These are phyloP conservation scores for Xenopus tropicalis DNA, from an alignment of 2,113 vertebrate genomes.

Conservation along the genomic window UCB_Xtro_10.0 CM004443.2:92770001-92770500, in stretches of 20 bases:
- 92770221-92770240: slow-evolving; percentile 60
- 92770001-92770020: too few relatives aligned
- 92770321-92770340: too few relatives aligned
- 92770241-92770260: too few relatives aligned
- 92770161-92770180: slow-evolving; percentile 74
- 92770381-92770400: too few relatives aligned
- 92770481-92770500: slow-evolving; percentile 87
- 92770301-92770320: too few relatives aligned
- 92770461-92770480: slow-evolving; percentile 91
- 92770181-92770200: slow-evolving; percentile 81
- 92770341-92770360: too few relatives aligned
- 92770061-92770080: too few relatives aligned
- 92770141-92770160: slow-evolving; percentile 80
- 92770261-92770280: too few relatives aligned
- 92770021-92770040: too few relatives aligned
- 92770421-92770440: slow-evolving; percentile 88
- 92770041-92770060: too few relatives aligned
- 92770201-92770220: slow-evolving; percentile 94
- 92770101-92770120: slow-evolving; percentile 84
- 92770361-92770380: too few relatives aligned
- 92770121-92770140: slow-evolving; percentile 87
- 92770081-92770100: background rate
- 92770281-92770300: too few relatives aligned
- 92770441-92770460: slow-evolving; percentile 92
- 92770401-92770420: slow-evolving; percentile 84